Percentiles rank a stretch among this genome's conserved stretches.
These are phyloP conservation scores for Aegotheles bennettii DNA, from an alignment of 2,113 vertebrate genomes.

Conservation along the genomic window DNA sequence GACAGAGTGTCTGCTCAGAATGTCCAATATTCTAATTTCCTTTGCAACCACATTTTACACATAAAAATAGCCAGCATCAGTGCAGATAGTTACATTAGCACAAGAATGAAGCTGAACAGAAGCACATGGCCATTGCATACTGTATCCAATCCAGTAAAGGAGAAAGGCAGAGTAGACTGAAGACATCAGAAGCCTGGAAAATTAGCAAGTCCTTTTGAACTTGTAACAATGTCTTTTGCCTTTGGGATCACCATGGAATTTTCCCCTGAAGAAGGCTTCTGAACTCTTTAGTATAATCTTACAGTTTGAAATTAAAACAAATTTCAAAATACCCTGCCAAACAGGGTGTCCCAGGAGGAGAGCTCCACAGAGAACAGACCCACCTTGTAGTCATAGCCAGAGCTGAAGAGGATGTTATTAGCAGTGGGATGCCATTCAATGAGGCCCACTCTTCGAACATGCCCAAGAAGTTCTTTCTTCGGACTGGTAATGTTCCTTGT, in stretches of 20 bases:
- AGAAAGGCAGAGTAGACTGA: neutral
- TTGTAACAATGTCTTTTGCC: neutral
- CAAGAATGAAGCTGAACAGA: neutral
- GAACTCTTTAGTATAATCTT: neutral
- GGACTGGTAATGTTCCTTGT: constrained; percentile 78
- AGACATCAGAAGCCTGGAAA: neutral
- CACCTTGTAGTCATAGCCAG: constrained; percentile 91
- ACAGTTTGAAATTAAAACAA: neutral
- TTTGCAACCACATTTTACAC: neutral
- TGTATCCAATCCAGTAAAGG: neutral
- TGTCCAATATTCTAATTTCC: neutral
- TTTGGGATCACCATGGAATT: neutral
- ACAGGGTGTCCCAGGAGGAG: neutral
- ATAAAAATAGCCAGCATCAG: neutral
- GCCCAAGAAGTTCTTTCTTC: constrained; percentile 84
- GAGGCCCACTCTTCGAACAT: constrained; percentile 85
- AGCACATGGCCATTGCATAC: neutral
- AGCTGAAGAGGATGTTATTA: constrained; percentile 87
- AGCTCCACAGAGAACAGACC: neutral
- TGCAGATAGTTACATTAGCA: neutral
- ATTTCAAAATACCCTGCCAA: neutral
- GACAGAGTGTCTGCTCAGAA: neutral
- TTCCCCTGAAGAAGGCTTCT: neutral
- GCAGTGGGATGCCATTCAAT: constrained; percentile 94
- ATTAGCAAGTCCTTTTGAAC: neutral